Conservation (phyloP, 2,888 invertebrate species). For the Orchesella flavescens region DNA sequence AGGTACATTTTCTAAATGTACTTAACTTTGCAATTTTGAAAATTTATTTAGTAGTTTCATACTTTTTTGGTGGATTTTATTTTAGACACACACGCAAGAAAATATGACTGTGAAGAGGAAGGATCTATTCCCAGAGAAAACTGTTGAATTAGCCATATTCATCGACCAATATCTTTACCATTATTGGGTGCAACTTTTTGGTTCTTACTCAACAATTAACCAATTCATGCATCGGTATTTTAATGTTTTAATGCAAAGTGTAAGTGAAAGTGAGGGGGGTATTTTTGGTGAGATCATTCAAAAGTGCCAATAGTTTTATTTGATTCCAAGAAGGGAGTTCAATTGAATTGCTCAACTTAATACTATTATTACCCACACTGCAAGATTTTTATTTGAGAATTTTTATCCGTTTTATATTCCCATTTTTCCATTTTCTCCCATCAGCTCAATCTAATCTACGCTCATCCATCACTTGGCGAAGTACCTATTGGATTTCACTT, state of each 20-base stretch:
- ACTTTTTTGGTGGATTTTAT: no score
- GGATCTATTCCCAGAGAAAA: constrained; percentile 8
- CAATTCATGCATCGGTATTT: constrained; percentile 23
- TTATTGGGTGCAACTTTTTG: constrained; percentile 13
- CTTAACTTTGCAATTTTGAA: neutral
- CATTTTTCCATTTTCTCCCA: constrained; percentile 11
- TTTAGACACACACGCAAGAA: no score
- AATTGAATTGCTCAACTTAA: no score
- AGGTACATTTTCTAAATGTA: neutral
- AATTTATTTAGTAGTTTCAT: neutral
- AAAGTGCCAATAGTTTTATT: no score
- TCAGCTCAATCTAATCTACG: constrained; percentile 61
- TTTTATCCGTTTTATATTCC: constrained; percentile 11
- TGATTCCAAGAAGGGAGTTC: no score
- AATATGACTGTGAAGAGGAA: neutral
- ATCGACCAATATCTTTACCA: constrained; percentile 44
- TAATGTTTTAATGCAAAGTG: constrained; percentile 40
- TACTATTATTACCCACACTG: no score
- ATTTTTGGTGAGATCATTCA: neutral
- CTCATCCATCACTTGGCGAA: constrained; percentile 54
- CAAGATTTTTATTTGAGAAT: neutral
- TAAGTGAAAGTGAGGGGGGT: constrained; percentile 7
- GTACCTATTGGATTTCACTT: constrained; percentile 54
- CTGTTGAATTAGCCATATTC: constrained; percentile 38
- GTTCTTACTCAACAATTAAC: neutral